Conservation (phyloP, 2,888 invertebrate species). For the Lasioglossum calceatum region DNA sequence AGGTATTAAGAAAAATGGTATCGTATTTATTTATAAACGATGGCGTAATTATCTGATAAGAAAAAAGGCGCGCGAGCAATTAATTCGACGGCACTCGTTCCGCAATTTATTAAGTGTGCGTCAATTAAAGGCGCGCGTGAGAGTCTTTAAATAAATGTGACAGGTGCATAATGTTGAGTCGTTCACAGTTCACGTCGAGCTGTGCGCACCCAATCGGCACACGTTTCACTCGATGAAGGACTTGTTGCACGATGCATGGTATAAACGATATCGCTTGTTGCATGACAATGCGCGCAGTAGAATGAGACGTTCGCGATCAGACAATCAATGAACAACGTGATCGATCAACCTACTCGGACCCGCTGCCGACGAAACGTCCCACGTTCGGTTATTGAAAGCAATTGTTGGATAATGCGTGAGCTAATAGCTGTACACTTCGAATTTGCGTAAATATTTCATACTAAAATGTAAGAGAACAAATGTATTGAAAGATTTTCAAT, state of each 20-base stretch:
- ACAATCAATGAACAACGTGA: neutral
- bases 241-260: slow-evolving; percentile 47
- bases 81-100: neutral
- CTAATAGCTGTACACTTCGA: too few species aligned
- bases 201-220: neutral
- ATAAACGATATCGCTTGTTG: slow-evolving; percentile 36
- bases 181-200: neutral
- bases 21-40: neutral
- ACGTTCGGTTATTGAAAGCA: neutral
- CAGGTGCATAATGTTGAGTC: neutral
- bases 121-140: neutral
- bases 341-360: neutral
- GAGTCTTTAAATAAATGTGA: slow-evolving; percentile 34
- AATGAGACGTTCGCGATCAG: neutral
- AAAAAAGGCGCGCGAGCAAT: neutral
- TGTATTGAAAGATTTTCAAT: too few species aligned
- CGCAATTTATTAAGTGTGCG: neutral
- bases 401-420: neutral
- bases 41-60: neutral
- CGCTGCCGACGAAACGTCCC: neutral
- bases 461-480: too few species aligned
- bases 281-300: neutral
- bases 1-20: neutral
- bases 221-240: slow-evolving; percentile 15
- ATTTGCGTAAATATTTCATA: too few species aligned